phyloP scores from a whole-genome alignment of 2,797 vertebrate species.

The Acanthurus lineatus region DNA sequence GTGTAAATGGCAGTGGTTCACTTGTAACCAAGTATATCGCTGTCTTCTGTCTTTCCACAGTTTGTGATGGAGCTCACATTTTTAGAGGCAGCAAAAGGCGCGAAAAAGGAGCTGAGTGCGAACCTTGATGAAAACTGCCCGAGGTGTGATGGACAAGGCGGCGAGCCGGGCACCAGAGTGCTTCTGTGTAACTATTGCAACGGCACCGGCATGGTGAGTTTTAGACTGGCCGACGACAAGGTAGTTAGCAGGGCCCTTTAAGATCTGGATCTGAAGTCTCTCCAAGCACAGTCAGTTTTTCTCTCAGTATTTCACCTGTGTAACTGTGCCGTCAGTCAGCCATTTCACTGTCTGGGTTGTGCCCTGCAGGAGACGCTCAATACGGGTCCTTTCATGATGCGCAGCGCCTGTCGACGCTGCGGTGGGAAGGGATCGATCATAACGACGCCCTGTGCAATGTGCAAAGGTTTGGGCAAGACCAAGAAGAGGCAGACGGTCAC shows the following conservation, averaged over 20 bases:
- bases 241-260: not conserved
- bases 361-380: slow-evolving; percentile 90
- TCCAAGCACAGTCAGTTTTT: not conserved
- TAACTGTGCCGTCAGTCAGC: not conserved
- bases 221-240: not conserved
- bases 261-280: not conserved
- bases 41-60: slow-evolving; percentile 72
- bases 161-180: slow-evolving; percentile 91
- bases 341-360: not conserved
- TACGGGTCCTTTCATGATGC: slow-evolving; percentile 94
- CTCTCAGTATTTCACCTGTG: too few relatives aligned
- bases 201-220: slow-evolving; percentile 93
- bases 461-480: slow-evolving; percentile 90
- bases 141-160: slow-evolving; percentile 91
- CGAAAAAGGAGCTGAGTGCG: slow-evolving; percentile 90
- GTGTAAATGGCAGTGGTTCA: too few relatives aligned
- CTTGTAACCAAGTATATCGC: too few relatives aligned
- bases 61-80: slow-evolving; percentile 96
- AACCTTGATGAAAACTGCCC: slow-evolving; percentile 90
- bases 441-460: slow-evolving; percentile 86
- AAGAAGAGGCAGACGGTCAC: slow-evolving; percentile 91
- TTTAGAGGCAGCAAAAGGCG: slow-evolving; percentile 93
- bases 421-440: slow-evolving; percentile 89
- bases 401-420: slow-evolving; percentile 92
- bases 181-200: slow-evolving; percentile 93